phyloP scores from a whole-genome alignment of 2,113 vertebrate species.

The Mobula birostris region DNA sequence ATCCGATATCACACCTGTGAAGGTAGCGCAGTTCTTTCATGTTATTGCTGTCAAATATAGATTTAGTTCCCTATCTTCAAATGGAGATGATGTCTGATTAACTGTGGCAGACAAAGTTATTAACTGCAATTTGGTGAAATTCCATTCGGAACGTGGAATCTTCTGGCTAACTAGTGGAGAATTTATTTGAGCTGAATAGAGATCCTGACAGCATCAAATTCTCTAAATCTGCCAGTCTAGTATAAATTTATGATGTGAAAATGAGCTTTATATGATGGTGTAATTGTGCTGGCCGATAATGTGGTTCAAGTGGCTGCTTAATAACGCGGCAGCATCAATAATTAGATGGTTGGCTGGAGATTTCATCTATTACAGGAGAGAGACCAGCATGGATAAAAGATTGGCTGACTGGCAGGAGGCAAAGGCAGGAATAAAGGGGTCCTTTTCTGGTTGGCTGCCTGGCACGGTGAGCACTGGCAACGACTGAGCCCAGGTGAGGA shows the following conservation, averaged over 20 bases:
- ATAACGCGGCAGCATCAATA: background rate
- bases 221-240: background rate
- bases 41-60: background rate
- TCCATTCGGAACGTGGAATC: background rate
- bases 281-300: background rate
- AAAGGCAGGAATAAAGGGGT: no score
- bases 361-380: background rate
- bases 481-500: no score
- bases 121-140: background rate
- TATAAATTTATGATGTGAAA: background rate
- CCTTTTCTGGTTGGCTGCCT: no score
- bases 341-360: background rate
- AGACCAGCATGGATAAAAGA: no score
- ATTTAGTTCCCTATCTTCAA: background rate
- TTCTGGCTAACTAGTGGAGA: background rate
- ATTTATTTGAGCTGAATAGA: background rate
- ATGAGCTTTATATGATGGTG: background rate
- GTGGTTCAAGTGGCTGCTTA: background rate
- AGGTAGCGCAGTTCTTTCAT: background rate
- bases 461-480: no score
- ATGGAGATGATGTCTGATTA: background rate
- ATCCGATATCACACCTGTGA: no score
- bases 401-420: no score
- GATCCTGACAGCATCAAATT: background rate
- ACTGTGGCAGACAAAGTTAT: background rate